Conservation (phyloP, 2,113 vertebrate genomes). For the Microcebus murinus region DNA sequence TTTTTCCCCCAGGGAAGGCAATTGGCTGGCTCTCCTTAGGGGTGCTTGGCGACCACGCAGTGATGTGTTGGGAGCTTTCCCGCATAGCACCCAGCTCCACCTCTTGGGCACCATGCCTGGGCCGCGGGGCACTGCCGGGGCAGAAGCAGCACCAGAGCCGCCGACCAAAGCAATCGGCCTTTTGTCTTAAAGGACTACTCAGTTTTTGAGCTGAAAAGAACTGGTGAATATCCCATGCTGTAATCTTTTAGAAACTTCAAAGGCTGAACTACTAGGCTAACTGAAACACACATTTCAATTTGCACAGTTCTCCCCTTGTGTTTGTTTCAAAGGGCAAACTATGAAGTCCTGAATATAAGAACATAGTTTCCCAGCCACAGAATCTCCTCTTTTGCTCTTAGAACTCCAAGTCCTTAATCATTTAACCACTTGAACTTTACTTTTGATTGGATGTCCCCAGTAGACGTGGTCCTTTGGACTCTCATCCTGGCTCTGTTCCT, state of each 20-base stretch:
- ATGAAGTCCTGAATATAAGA: background rate
- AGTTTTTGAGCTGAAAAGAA: background rate
- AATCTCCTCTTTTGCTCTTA: background rate
- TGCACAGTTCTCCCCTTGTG: background rate
- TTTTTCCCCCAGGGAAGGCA: background rate
- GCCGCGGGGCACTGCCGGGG: accelerated
- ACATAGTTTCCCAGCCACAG: background rate
- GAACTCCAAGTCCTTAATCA: background rate
- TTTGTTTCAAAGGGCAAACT: slow-evolving; percentile 43
- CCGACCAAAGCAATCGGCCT: background rate
- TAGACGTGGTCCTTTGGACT: background rate
- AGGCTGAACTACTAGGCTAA: background rate
- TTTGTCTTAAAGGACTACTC: background rate
- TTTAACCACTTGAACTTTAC: background rate
- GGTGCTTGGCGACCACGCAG: background rate
- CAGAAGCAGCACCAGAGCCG: background rate
- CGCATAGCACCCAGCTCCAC: background rate
- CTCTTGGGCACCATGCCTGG: background rate
- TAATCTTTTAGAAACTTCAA: slow-evolving; percentile 28
- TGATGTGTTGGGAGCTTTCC: background rate
- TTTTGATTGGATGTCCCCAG: background rate
- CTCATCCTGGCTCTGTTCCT: background rate
- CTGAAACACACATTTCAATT: background rate
- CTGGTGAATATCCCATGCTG: background rate
- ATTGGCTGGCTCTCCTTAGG: background rate